Evolutionary conservation across 2,797 vertebrate genomes (phyloP), one percentile per base, ranked within the genome.

Genomic region (Dicrostonyx torquatus): DNA sequence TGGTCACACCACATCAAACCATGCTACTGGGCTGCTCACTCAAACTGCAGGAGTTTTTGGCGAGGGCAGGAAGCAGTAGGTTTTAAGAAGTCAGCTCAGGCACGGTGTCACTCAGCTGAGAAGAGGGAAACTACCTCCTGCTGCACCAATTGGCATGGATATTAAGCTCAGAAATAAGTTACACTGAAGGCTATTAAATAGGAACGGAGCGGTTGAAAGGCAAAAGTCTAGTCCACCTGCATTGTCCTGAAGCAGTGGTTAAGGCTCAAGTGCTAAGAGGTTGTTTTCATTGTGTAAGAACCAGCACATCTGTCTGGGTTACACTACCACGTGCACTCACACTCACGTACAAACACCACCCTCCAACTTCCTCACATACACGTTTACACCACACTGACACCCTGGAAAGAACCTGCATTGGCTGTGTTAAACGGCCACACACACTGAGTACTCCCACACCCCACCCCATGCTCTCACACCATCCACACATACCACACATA

Each of bases 91-190:
- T 95, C 78, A 96, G 87, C 93, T 97, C 93, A 97, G 95, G 80
- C 75, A 76, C 87, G 83, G 88, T 64, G 45, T 70, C 6, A 78
- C 89, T 95, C 79, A 50, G 13, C 62, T 91, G 95, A 96, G 94
- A 98, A 97, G 93, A 72, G 17, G 92, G n/a, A 66, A 72, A 84
- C 70, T 79, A 86, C 93, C 73, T 96, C 96, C 45, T 64, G 73
- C 66, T 66, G 88, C 85, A 82, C 58, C 40, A 89, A 79, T 97
- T 97, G 97, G 93, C 96, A 94, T 96, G 97, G 77, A 22, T 18
- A 86, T 96, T 92, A 24, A 70, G 91, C 95, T 98, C 96, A 73
- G 73, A 97, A 97, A 98, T 94, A 98, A 97, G 97, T 93, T 76
- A 95, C 90, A 95, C 97, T 85, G 90, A 97, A 97, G 92, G 96